A percentile compares a stretch with the other conserved stretches of the same genome.
These are phyloP conservation scores for Sula dactylatra DNA, from an alignment of 2,113 vertebrate genomes.

Conservation along the genomic window DNA sequence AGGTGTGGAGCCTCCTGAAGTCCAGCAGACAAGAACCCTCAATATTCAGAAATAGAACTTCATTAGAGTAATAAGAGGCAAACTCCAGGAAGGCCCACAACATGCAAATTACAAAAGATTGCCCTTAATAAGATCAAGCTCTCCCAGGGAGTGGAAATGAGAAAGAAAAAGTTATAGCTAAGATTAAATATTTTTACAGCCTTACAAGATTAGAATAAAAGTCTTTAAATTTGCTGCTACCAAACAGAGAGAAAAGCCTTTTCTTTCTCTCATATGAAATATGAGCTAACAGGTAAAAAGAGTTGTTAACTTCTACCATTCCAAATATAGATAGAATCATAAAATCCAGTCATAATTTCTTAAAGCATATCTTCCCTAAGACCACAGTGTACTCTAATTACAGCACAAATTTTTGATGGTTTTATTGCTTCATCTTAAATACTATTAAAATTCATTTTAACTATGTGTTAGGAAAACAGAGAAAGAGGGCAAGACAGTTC, in stretches of 20 bases:
- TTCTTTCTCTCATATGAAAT: background rate
- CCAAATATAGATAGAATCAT: background rate
- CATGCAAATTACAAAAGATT: slow-evolving; percentile 39
- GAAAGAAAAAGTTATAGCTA: slow-evolving; percentile 13
- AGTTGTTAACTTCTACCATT: background rate
- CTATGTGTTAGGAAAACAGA: background rate
- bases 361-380: background rate
- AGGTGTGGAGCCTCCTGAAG: background rate
- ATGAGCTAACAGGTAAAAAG: background rate
- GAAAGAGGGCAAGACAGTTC: background rate
- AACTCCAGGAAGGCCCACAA: slow-evolving; percentile 28
- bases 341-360: background rate
- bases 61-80: slow-evolving; percentile 15
- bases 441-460: background rate
- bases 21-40: background rate
- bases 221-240: slow-evolving; percentile 18
- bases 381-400: background rate
- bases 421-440: background rate
- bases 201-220: slow-evolving; percentile 11
- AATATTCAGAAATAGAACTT: slow-evolving; percentile 6
- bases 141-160: slow-evolving; percentile 24
- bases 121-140: slow-evolving; percentile 16
- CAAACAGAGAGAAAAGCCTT: background rate
- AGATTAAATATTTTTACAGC: slow-evolving; percentile 46
- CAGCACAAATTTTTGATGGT: background rate